phyloP scores from a whole-genome alignment of 2,888 invertebrate species.

The Plusia festucae region DNA sequence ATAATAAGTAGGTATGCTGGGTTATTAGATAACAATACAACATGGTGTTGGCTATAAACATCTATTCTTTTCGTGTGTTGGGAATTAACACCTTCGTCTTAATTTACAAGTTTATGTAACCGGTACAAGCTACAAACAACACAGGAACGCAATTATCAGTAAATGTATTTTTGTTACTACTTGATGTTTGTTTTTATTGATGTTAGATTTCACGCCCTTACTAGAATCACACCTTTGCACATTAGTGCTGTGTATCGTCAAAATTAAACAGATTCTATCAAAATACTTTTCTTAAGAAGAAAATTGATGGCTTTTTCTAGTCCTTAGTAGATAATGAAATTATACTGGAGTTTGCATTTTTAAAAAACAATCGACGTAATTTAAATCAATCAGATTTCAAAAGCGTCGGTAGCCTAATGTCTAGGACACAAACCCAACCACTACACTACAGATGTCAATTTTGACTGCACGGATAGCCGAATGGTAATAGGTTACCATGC shows the following conservation, averaged over 20 bases:
- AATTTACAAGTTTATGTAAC: conserved; percentile 43
- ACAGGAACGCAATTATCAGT: background rate
- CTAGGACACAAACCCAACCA: too few species aligned
- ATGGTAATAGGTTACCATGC: too few species aligned
- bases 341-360: too few species aligned
- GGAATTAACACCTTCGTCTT: conserved; percentile 54
- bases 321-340: too few species aligned
- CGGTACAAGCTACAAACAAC: background rate
- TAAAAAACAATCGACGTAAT: too few species aligned
- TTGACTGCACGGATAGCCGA: too few species aligned
- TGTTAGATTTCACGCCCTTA: background rate
- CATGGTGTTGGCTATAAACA: conserved; percentile 45
- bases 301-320: too few species aligned
- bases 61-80: conserved; percentile 51
- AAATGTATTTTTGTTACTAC: background rate
- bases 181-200: background rate
- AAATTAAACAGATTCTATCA: background rate
- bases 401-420: too few species aligned
- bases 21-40: conserved; percentile 60
- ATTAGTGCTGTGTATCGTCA: background rate
- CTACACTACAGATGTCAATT: too few species aligned
- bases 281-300: background rate
- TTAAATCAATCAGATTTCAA: too few species aligned
- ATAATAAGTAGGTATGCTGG: conserved; percentile 61
- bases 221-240: background rate